A percentile compares a stretch with the other conserved stretches of the same genome.
Conservation (phyloP, 2,888 invertebrate genomes). For the Cremastinae sp. region DNA sequence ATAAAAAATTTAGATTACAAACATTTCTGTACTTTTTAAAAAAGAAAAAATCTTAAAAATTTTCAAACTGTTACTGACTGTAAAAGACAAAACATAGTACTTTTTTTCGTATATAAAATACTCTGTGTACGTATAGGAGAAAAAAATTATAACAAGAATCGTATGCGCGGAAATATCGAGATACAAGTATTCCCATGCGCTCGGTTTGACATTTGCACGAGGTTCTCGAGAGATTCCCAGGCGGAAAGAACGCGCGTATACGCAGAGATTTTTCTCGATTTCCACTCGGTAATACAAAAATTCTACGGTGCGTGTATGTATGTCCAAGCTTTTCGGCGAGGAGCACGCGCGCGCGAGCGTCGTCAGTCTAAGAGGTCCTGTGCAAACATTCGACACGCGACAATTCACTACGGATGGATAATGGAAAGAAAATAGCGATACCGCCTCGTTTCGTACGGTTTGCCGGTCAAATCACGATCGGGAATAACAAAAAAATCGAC, state of each 20-base stretch:
- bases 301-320: slow-evolving; percentile 17
- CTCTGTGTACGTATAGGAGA: too few species aligned
- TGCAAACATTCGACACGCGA: slow-evolving; percentile 55
- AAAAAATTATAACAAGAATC: slow-evolving; percentile 54
- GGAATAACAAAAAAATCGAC: slow-evolving; percentile 1
- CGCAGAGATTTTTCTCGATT: slow-evolving; percentile 25
- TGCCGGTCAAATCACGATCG: slow-evolving; percentile 30
- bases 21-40: too few species aligned
- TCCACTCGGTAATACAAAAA: slow-evolving; percentile 19
- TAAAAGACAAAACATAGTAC: too few species aligned
- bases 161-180: slow-evolving; percentile 11
- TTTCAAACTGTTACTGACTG: too few species aligned
- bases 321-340: slow-evolving; percentile 1
- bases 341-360: not conserved
- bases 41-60: too few species aligned
- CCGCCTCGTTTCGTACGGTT: not conserved
- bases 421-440: slow-evolving; percentile 55
- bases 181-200: slow-evolving; percentile 1
- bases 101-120: too few species aligned
- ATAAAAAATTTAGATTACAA: too few species aligned
- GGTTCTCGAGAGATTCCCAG: slow-evolving; percentile 22
- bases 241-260: not conserved
- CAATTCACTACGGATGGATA: slow-evolving; percentile 43
- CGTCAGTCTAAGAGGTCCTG: slow-evolving; percentile 9
- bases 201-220: not conserved